A percentile compares a stretch with the other conserved stretches of the same genome.
These are phyloP conservation scores for Podarcis muralis DNA, from an alignment of 2,113 vertebrate genomes.

Conservation along the genomic window DNA sequence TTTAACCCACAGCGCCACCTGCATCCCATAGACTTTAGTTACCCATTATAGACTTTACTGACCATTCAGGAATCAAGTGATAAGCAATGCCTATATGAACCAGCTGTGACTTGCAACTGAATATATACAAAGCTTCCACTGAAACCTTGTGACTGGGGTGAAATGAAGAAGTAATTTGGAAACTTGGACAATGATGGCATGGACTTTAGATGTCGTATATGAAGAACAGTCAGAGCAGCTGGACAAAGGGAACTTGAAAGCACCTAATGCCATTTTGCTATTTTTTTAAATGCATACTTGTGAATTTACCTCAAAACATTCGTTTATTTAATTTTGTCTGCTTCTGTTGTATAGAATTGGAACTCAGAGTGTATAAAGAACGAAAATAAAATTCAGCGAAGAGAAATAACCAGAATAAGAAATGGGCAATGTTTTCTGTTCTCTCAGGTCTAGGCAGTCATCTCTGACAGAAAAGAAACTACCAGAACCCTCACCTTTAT, in stretches of 20 bases:
- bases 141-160: neutral
- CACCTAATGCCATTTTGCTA: too few species aligned
- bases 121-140: neutral
- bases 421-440: slow-evolving; percentile 41
- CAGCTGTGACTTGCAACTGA: neutral
- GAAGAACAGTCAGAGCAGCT: too few species aligned
- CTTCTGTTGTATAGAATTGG: too few species aligned
- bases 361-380: neutral
- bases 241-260: too few species aligned
- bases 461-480: slow-evolving; percentile 83
- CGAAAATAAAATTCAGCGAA: neutral
- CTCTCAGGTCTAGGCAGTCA: slow-evolving; percentile 78
- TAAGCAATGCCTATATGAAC: neutral
- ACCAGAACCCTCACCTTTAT: slow-evolving; percentile 89
- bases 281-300: too few species aligned
- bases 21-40: too few species aligned
- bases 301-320: too few species aligned
- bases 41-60: neutral
- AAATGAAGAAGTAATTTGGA: neutral
- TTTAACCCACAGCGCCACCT: too few species aligned
- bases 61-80: neutral
- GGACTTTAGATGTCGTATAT: neutral
- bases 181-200: neutral
- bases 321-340: neutral
- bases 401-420: slow-evolving; percentile 10